Evolutionary conservation across 1,140 invertebrate species (phyloP).

Genomic region (Latrodectus geometricus): DNA sequence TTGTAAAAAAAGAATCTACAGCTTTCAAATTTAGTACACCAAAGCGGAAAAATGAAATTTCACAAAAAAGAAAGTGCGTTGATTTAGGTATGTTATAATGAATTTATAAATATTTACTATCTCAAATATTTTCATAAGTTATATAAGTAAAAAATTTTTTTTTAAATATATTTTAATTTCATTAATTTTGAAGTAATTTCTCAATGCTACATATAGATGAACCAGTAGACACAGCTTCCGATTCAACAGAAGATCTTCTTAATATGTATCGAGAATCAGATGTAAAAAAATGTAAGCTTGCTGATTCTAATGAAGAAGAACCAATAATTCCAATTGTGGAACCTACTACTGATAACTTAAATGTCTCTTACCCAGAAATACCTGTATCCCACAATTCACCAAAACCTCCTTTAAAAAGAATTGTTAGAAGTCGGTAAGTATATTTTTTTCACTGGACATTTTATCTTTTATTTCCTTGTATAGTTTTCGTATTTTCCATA

Average conservation of each 20-base stretch:
- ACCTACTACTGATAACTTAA: too few species aligned
- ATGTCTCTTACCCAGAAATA: too few species aligned
- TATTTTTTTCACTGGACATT: too few species aligned
- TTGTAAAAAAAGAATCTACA: not conserved
- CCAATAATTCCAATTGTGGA: not conserved
- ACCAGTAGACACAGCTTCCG: too few species aligned
- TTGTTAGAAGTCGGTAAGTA: not conserved
- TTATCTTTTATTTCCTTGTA: too few species aligned
- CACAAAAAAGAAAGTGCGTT: conserved; percentile 1
- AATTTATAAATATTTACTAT: not conserved
- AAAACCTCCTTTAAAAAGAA: not conserved
- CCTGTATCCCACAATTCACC: not conserved
- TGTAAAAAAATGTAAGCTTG: not conserved
- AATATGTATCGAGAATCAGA: not conserved
- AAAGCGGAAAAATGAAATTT: not conserved
- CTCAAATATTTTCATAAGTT: too few species aligned
- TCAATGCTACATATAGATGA: too few species aligned
- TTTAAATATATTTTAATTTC: too few species aligned
- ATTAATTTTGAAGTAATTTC: too few species aligned
- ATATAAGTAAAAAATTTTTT: too few species aligned
- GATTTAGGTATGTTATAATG: conserved; percentile 2
- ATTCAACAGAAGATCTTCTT: not conserved
- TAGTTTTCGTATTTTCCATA: too few species aligned
- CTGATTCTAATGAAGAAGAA: not conserved
- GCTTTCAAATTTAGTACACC: conserved; percentile 40